These are phyloP conservation scores for Micrasema longulum DNA, from an alignment of 1,140 invertebrate species.

Conservation along the genomic window DNA sequence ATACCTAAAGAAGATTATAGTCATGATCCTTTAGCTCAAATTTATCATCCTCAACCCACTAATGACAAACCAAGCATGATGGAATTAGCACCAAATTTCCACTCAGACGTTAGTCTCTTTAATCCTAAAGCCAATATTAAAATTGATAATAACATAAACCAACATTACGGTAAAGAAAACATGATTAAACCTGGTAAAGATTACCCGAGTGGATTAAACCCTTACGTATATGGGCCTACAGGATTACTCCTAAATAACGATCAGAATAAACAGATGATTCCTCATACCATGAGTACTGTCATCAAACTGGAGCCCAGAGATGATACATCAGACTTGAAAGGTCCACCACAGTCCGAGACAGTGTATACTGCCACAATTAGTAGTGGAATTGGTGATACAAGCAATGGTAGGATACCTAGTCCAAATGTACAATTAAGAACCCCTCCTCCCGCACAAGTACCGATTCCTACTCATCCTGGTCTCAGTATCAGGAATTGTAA, in stretches of 20 bases:
- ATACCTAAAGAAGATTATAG: conserved; percentile 64
- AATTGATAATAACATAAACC: conserved; percentile 25
- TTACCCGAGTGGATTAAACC: conserved; percentile 35
- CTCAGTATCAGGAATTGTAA: conserved; percentile 33
- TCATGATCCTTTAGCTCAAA: conserved; percentile 64
- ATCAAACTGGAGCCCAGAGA: conserved; percentile 72
- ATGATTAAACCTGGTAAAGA: conserved; percentile 41
- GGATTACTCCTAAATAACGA: conserved; percentile 59
- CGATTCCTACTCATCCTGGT: conserved; percentile 23
- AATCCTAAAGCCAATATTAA: conserved; percentile 40
- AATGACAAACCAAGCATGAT: conserved; percentile 60
- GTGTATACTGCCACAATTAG: conserved; percentile 65
- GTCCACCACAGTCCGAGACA: conserved; percentile 62
- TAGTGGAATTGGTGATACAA: conserved; percentile 59
- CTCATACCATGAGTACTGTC: conserved; percentile 66
- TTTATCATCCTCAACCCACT: conserved; percentile 59
- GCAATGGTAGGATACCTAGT: conserved; percentile 21
- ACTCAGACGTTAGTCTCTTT: conserved; percentile 25
- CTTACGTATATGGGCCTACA: conserved; percentile 55
- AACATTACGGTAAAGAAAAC: conserved; percentile 38
- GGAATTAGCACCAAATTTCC: conserved; percentile 50
- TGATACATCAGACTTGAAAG: conserved; percentile 69
- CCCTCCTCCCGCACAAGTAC: conserved; percentile 36
- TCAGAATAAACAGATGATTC: conserved; percentile 61
- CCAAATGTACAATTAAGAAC: conserved; percentile 29